phyloP scores from a whole-genome alignment of 2,888 invertebrate genomes.

The Chymomyza amoena region DNA sequence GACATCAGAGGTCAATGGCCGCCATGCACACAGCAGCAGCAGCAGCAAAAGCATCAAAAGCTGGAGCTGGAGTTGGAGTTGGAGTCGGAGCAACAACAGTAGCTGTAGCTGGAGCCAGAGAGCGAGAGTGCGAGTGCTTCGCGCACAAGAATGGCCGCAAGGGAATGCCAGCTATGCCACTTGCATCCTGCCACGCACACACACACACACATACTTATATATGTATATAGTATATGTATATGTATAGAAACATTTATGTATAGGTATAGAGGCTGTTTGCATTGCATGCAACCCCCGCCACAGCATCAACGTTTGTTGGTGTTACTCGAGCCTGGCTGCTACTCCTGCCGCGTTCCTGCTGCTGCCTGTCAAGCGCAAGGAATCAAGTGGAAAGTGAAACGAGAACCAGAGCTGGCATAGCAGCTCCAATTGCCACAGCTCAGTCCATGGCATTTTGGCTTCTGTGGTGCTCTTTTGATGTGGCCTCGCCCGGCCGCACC shows the following conservation, averaged over 20 bases:
- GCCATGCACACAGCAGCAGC: slow-evolving; percentile 14
- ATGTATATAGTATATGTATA: not conserved
- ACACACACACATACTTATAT: not conserved
- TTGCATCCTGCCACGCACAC: slow-evolving; percentile 46
- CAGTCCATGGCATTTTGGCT: slow-evolving; percentile 1
- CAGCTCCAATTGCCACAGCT: slow-evolving; percentile 3
- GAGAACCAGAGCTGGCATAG: slow-evolving; percentile 37
- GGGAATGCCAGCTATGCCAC: slow-evolving; percentile 50
- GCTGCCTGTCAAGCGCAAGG: slow-evolving; percentile 67
- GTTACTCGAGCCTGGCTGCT: not conserved
- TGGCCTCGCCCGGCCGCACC: slow-evolving; percentile 60
- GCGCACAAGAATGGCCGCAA: slow-evolving; percentile 28
- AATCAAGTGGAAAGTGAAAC: slow-evolving; percentile 73
- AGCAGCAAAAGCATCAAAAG: slow-evolving; percentile 7
- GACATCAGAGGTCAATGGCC: slow-evolving; percentile 74
- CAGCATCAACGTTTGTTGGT: not conserved
- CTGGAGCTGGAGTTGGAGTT: not conserved
- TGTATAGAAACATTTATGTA: not conserved
- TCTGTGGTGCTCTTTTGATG: slow-evolving; percentile 65
- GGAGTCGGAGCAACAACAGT: not conserved
- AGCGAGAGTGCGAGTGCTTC: slow-evolving; percentile 16
- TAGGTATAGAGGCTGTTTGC: slow-evolving; percentile 10
- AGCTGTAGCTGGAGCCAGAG: slow-evolving; percentile 1
- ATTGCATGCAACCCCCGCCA: slow-evolving; percentile 36
- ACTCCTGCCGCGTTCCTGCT: slow-evolving; percentile 8